These are phyloP conservation scores for Pseudoips prasinana DNA, from an alignment of 2,888 invertebrate genomes.

Conservation along the genomic window DNA sequence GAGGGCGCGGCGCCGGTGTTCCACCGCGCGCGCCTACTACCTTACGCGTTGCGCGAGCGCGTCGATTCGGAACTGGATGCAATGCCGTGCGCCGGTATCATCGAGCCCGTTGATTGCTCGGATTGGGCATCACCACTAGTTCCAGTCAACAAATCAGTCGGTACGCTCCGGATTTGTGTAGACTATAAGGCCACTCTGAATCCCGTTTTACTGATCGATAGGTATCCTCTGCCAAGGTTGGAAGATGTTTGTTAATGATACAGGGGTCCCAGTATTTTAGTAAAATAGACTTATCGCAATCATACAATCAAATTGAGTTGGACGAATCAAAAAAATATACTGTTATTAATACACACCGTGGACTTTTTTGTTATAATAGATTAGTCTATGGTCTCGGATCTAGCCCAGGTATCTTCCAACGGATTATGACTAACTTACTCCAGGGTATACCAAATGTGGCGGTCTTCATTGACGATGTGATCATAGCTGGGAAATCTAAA, in stretches of 20 bases:
- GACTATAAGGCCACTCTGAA: slow-evolving; percentile 28
- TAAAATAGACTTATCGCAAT: background rate
- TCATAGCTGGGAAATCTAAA: slow-evolving; percentile 1
- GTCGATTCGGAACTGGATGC: slow-evolving; percentile 26
- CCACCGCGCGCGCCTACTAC: slow-evolving; percentile 24
- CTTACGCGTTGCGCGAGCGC: slow-evolving; percentile 24
- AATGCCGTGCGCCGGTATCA: slow-evolving; percentile 31
- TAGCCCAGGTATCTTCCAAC: slow-evolving; percentile 3
- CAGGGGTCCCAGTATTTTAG: background rate
- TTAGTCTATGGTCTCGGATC: slow-evolving; percentile 1
- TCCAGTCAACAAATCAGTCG: slow-evolving; percentile 26
- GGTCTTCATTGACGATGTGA: slow-evolving; percentile 6
- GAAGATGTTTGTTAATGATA: background rate
- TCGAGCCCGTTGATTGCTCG: slow-evolving; percentile 31
- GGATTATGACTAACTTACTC: slow-evolving; percentile 1
- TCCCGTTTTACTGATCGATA: slow-evolving; percentile 1
- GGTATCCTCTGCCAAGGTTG: background rate
- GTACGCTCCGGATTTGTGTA: slow-evolving; percentile 25
- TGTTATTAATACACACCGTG: slow-evolving; percentile 3
- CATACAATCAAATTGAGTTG: slow-evolving; percentile 4
- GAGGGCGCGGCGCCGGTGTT: slow-evolving; percentile 21
- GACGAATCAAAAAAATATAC: slow-evolving; percentile 3
- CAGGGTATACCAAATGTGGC: slow-evolving; percentile 3
- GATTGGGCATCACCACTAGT: slow-evolving; percentile 32
- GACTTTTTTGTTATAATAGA: slow-evolving; percentile 1